Evolutionary conservation across 2,797 vertebrate genomes (phyloP), one percentile per base, ranked within the genome.

Genomic region (Masticophis lateralis): DNA sequence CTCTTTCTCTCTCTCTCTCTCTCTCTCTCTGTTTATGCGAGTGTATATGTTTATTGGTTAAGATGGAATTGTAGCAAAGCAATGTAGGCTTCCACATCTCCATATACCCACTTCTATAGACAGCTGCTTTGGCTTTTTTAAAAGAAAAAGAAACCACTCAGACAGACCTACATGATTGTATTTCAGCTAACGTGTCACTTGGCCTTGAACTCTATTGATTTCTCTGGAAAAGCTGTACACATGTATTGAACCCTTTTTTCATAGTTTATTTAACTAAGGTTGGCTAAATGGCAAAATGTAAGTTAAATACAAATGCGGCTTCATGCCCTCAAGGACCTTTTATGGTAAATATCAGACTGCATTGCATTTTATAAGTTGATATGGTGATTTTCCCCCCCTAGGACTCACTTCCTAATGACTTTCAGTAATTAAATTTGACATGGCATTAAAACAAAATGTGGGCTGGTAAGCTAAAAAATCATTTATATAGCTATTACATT

Each of bases 361-460:
- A 13, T 60, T 90, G 83, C 16, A 86, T 55, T 86, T 56, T 47
- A 56, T 86, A 86, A 63, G 16, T 28, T 59, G 87, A 43, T 74
- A 37, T 47, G 51, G 20, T 79, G 20, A 16, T 61, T 28, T 43
- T 8, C 0, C 2, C 22, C 7, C 11, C 27, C 27, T 25, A 28
- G 11, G 32, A 60, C 60, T n/a, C 37, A 74, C 87, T 51, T 28
- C 28, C 18, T 93, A 51, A 60, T 91, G n/a, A 14, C 51, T 61
- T 88, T 93, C 22, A 87, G 83, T 43, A 91, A 74, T 87, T 91
- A 91, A 32, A 90, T 83, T 56, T 86, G 51, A 87, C 14, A 16
- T 89, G 94, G 1, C 37, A 25, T 14, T 47, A 59, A 87, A 32
- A 53, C 20, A 91, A 87, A 28, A 6, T 91, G 51, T 88, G 9